These are phyloP conservation scores for Aporrectodea caliginosa DNA, from an alignment of 1,140 invertebrate species.

Conservation along the genomic window DNA sequence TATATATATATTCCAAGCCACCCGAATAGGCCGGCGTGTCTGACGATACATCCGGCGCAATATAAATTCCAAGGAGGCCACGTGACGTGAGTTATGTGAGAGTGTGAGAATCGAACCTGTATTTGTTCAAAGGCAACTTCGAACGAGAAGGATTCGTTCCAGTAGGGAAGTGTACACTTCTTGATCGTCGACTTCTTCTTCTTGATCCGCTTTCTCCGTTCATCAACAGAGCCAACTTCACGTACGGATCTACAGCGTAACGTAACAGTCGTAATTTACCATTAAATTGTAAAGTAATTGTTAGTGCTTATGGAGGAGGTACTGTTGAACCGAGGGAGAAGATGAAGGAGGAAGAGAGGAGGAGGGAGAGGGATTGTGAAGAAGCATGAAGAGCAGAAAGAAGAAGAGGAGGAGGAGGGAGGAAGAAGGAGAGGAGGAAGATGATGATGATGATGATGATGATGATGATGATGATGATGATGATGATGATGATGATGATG, in stretches of 20 bases:
- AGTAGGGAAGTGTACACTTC: constrained; percentile 99
- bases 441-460: constrained; percentile 29
- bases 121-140: constrained; percentile 99
- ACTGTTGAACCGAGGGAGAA: too few species aligned
- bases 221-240: constrained; percentile 99
- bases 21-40: too few species aligned
- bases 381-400: too few species aligned
- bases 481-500: constrained; percentile 32
- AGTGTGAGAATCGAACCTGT: constrained; percentile 88
- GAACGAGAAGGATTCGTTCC: constrained; percentile 99
- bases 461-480: constrained; percentile 31
- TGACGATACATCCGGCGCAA: not conserved
- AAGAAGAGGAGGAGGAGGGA: too few species aligned
- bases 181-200: constrained; percentile 99
- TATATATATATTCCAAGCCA: too few species aligned
- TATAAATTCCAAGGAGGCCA: not conserved
- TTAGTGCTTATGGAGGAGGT: too few species aligned
- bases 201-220: constrained; percentile 98
- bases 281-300: too few species aligned
- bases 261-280: too few species aligned
- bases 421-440: constrained; percentile 5
- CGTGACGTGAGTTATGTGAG: too few species aligned
- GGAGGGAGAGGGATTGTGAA: too few species aligned
- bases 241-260: constrained; percentile 83
- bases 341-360: too few species aligned